Evolutionary conservation across 2,113 vertebrate species (phyloP).

Genomic region (Myxocyprinus asiaticus): DNA sequence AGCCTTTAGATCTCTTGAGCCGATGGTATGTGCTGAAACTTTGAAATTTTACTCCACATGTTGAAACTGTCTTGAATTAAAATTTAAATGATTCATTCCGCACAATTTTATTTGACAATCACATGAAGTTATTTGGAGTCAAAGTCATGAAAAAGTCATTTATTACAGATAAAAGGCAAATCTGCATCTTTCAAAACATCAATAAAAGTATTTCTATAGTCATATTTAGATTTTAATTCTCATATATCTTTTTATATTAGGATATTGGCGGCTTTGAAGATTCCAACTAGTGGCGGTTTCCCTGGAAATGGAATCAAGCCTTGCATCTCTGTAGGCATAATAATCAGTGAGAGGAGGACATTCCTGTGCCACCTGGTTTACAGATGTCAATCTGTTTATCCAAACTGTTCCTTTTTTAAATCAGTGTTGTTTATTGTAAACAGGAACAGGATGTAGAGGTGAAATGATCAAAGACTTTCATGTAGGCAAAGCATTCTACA

Average conservation of each 20-base stretch:
- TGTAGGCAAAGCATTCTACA: neutral
- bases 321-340: constrained; percentile 39
- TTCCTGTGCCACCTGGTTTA: constrained; percentile 21
- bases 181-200: too few relatives aligned
- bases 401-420: neutral
- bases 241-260: constrained; percentile 51
- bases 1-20: constrained; percentile 57
- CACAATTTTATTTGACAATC: too few relatives aligned
- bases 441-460: neutral
- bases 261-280: constrained; percentile 69
- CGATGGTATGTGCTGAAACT: constrained; percentile 62
- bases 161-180: too few relatives aligned
- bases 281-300: constrained; percentile 57
- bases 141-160: too few relatives aligned
- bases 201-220: neutral
- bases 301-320: constrained; percentile 51
- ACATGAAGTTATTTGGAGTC: too few relatives aligned
- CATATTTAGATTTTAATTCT: neutral
- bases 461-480: neutral
- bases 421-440: neutral
- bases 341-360: neutral
- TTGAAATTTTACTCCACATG: neutral
- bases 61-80: too few relatives aligned
- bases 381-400: neutral
- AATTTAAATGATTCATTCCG: too few relatives aligned